phyloP scores from a whole-genome alignment of 1,140 invertebrate species.

The Drosophila asahinai region DNA sequence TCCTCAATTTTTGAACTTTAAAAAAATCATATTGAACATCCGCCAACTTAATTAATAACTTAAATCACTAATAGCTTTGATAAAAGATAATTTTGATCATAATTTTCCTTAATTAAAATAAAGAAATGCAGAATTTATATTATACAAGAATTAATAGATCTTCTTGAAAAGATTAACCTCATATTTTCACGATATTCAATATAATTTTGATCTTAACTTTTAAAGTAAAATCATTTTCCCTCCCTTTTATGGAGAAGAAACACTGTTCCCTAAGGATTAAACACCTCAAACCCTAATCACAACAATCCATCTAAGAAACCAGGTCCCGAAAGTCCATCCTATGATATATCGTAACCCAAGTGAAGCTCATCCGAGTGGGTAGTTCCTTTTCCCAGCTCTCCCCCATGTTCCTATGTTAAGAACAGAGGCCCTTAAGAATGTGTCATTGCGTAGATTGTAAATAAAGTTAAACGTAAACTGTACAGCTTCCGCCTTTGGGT shows the following conservation, averaged over 20 bases:
- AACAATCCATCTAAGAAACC: background rate
- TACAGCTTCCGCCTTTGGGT: constrained; percentile 33
- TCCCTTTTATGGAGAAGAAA: background rate
- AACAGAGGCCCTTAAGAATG: constrained; percentile 33
- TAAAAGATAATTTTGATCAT: too few relatives aligned
- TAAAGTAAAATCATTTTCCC: too few relatives aligned
- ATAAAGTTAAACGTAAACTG: constrained; percentile 65
- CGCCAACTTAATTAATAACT: too few relatives aligned
- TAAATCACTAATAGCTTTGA: too few relatives aligned
- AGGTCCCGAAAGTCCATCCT: background rate
- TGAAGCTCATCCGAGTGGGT: constrained; percentile 27
- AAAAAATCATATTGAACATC: too few relatives aligned
- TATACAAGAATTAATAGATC: too few relatives aligned
- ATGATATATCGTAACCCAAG: constrained; percentile 5
- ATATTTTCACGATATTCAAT: too few relatives aligned
- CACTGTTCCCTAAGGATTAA: background rate
- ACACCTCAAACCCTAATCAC: background rate
- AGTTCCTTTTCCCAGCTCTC: constrained; percentile 16
- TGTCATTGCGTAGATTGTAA: constrained; percentile 66
- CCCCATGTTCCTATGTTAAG: constrained; percentile 67
- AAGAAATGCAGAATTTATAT: too few relatives aligned
- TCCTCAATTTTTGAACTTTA: too few relatives aligned
- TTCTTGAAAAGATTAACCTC: too few relatives aligned
- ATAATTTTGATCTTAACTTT: too few relatives aligned
- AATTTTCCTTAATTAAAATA: too few relatives aligned